A percentile compares a stretch with the other conserved stretches of the same genome.
These are phyloP conservation scores for Syngnathus floridae DNA, from an alignment of 2,113 vertebrate genomes.

Conservation along the genomic window DNA sequence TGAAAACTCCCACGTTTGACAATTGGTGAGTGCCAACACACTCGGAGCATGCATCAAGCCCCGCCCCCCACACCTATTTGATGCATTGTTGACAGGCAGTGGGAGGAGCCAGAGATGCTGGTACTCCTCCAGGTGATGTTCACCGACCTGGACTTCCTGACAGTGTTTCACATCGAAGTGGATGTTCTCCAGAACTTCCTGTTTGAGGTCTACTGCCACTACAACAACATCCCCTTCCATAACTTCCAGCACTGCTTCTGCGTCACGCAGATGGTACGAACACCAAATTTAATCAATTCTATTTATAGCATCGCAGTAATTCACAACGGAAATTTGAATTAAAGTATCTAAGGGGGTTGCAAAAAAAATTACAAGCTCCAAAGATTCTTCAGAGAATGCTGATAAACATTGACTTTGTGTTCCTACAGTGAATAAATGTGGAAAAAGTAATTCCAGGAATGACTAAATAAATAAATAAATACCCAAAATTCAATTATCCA, in stretches of 20 bases:
- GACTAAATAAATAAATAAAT: no score
- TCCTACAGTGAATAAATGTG: no score
- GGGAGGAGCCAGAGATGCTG: conserved; percentile 68
- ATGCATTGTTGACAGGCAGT: conserved; percentile 49
- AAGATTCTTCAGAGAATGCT: no score
- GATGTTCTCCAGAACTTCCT: conserved; percentile 64
- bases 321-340: not conserved
- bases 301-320: not conserved
- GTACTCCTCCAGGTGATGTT: conserved; percentile 68
- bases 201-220: conserved; percentile 62
- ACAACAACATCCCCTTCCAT: conserved; percentile 70
- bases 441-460: no score
- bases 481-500: no score
- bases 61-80: not conserved
- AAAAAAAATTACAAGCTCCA: no score
- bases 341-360: no score
- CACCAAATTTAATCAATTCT: not conserved
- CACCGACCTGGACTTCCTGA: conserved; percentile 61
- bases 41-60: not conserved
- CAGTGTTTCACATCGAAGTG: conserved; percentile 54
- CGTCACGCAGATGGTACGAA: conserved; percentile 51
- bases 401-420: no score
- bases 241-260: conserved; percentile 65
- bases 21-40: conserved; percentile 51
- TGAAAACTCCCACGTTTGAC: conserved; percentile 59